A percentile compares a stretch with the other conserved stretches of the same genome.
phyloP scores from a whole-genome alignment of 2,888 invertebrate species.

The Thymelicus sylvestris region DNA sequence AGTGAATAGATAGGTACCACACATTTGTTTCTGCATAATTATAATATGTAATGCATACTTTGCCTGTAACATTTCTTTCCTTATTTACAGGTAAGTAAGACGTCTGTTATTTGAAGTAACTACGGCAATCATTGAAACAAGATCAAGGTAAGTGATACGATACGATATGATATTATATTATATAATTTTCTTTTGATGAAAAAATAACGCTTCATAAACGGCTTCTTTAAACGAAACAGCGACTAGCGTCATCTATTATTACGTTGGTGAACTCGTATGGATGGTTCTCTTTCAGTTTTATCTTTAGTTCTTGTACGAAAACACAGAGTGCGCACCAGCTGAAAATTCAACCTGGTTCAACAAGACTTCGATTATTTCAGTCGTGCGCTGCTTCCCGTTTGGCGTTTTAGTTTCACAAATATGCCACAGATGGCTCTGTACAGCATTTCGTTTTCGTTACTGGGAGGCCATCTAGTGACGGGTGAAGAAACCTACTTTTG shows the following conservation, averaged over 20 bases:
- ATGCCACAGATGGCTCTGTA: constrained; percentile 3
- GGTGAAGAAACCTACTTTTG: not conserved
- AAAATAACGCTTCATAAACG: too few relatives aligned
- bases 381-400: not conserved
- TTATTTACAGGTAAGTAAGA: constrained; percentile 4
- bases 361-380: too few relatives aligned
- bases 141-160: not conserved
- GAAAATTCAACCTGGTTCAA: not conserved
- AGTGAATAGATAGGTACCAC: too few relatives aligned
- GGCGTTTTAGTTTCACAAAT: not conserved
- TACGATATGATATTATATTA: not conserved
- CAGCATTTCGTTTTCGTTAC: not conserved
- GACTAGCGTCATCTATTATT: constrained; percentile 55
- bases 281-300: not conserved
- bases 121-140: constrained; percentile 33
- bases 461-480: constrained; percentile 38
- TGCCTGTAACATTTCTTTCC: not conserved
- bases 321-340: constrained; percentile 7
- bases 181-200: too few relatives aligned
- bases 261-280: constrained; percentile 35
- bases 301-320: not conserved
- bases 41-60: too few relatives aligned
- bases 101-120: not conserved
- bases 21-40: too few relatives aligned
- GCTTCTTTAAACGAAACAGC: not conserved